These are phyloP conservation scores for Ammodytes dubius DNA, from an alignment of 2,113 vertebrate species.

Conservation along the genomic window DNA sequence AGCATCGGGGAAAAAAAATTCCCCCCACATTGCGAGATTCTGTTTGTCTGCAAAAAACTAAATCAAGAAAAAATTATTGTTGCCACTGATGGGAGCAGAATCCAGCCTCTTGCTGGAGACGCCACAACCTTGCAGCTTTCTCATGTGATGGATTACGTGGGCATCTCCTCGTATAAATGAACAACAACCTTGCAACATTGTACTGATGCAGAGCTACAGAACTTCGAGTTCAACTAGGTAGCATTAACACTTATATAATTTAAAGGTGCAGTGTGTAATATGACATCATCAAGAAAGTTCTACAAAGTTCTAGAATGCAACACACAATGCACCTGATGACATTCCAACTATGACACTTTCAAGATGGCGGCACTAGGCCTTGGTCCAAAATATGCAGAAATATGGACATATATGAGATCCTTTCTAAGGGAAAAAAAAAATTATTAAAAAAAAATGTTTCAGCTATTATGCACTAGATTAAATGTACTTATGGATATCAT, in stretches of 20 bases:
- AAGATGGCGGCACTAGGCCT: no score
- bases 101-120: conserved; percentile 36
- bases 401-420: no score
- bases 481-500: no score
- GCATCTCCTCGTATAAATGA: conserved; percentile 11
- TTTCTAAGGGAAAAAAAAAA: no score
- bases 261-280: no score
- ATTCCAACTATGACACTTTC: no score
- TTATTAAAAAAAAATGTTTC: no score
- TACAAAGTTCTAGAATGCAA: no score
- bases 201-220: conserved; percentile 12
- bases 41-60: conserved; percentile 37
- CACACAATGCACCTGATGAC: no score
- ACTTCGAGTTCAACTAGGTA: conserved; percentile 24
- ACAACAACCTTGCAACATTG: conserved; percentile 7
- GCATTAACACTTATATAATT: conserved; percentile 43
- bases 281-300: no score
- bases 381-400: no score
- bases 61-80: conserved; percentile 34
- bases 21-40: conserved; percentile 15
- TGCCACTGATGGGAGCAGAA: conserved; percentile 42
- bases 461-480: no score
- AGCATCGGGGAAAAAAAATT: conserved; percentile 19
- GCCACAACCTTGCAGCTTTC: conserved; percentile 21
- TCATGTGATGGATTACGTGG: conserved; percentile 28